Evolutionary conservation across 2,113 vertebrate genomes (phyloP), one percentile per base, ranked within the genome.

Genomic region (Prunella himalayana): DNA sequence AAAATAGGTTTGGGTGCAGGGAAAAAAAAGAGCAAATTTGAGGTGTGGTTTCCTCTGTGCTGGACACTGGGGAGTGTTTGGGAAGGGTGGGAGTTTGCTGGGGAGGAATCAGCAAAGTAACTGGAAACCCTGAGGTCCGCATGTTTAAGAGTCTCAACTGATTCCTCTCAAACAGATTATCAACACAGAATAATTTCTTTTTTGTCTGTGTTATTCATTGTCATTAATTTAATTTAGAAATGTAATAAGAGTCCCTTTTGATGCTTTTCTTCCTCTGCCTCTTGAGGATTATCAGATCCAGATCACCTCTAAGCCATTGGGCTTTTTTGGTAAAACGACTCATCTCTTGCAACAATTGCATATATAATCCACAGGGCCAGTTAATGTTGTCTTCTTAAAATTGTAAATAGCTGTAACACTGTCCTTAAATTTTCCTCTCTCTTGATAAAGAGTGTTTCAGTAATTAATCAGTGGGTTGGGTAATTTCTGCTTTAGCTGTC

Each of bases 21-120:
- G 6, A 24, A 23, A 25, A 56, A 50, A 50, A 54, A 47, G 8
- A 69, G 7, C 13, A 37, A 16, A 14, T 61, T 42, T 33, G 39
- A 90, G 69, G 57, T 86, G 54, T 59, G n/a, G 11, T 61, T 91
- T 90, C 76, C 44, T 71, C 25, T 80, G 16, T 79, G 41, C 49
- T 0, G 11, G 49, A 28, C 27, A 25, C 35, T 0, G 7, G n/a
- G n/a, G 1, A 3, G 42, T 37, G n/a, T 60, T 87, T 91, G 45
- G 51, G 39, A 73, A 51, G 17, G 51, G 16, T 44, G 49, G 17
- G 16, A 2, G 6, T 73, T 91, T 4, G 3, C 63, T 92, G 42
- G 33, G 33, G 24, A 68, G 24, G 24, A 77, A 70, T 39, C 75
- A 59, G 18, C 27, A 82, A 45, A 70, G 50, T 33, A 21, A 11